Evolutionary conservation across 2,797 vertebrate genomes (phyloP), one percentile per base, ranked within the genome.

Genomic region (Acrossocheilus wenchowensis): DNA sequence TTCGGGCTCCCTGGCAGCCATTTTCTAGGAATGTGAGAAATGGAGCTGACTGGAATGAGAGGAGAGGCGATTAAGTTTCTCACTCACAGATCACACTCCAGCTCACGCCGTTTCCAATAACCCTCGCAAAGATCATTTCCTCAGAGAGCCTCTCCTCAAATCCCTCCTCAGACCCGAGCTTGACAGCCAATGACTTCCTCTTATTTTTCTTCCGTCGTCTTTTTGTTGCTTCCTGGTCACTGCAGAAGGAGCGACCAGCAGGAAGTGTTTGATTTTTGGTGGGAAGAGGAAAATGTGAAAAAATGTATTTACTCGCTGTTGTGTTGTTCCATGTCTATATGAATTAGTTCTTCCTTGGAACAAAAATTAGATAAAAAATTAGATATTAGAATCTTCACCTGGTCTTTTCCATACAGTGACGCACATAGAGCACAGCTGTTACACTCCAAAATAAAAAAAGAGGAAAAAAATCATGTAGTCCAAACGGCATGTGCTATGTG

Each of bases 201-300:
- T 71, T 85, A 26, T 66, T 68, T 86, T 85, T 39, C 66, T 71
- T 48, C 64, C 52, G 43, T 81, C 43, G 10, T 43, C 2, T 84
- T 48, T n/a, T 71, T 48, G 50, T 26, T 71, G 41, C 41, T 43
- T 68, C 39, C 21, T 48, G 78, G 72, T 84, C 54, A 66, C 39
- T 68, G 69, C 81, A 78, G 30, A 62, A 84, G 60, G 48, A 43
- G 62, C 60, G 78, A 81, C 43, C 92, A 95, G 89, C 41, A n/a
- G 48, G 89, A 91, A 54, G 19, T 60, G 4, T 92, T 91, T 90
- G 91, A 88, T 92, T 92, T 88, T 91, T 86, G 17, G 39, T 73
- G n/a, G 26, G 62, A 73, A 12, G 21, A 54, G 34, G 50, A 81
- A 66, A 81, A 81, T 52, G 6, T 48, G 41, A 6, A 23, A 30